Conservation (phyloP, 2,888 invertebrate species). For the Tipula vernalis region DNA sequence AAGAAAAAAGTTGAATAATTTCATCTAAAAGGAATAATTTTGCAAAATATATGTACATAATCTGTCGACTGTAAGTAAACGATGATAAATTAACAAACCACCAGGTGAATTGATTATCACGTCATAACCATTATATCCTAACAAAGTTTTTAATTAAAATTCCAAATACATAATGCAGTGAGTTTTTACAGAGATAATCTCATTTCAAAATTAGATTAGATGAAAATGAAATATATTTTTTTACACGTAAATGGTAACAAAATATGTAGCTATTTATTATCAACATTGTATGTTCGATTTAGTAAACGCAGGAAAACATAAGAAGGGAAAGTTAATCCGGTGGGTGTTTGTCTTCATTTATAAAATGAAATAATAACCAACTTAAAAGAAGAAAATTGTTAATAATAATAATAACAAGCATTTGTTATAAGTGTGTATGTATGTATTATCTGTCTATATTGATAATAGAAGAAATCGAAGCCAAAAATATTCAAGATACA, state of each 20-base stretch:
- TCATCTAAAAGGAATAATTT: no score
- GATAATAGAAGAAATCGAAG: background rate
- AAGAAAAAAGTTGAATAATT: no score
- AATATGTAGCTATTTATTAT: background rate
- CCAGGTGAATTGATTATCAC: background rate
- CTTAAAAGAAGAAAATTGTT: background rate
- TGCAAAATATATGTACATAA: background rate
- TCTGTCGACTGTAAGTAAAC: background rate
- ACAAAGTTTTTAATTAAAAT: background rate
- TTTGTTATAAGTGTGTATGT: background rate
- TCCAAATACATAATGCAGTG: background rate
- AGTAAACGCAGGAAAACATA: background rate
- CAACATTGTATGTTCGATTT: background rate
- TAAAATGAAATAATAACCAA: background rate
- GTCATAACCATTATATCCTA: background rate
- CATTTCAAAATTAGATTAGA: background rate
- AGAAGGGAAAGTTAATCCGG: background rate
- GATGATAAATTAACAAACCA: background rate
- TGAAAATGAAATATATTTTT: background rate
- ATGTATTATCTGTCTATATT: background rate
- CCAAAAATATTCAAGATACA: background rate
- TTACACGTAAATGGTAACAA: background rate
- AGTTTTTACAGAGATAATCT: background rate
- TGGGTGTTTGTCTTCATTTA: background rate
- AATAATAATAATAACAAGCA: background rate